Evolutionary conservation across 1,140 invertebrate genomes (phyloP), one percentile per base, ranked within the genome.

Genomic region (Onthophagus taurus): DNA sequence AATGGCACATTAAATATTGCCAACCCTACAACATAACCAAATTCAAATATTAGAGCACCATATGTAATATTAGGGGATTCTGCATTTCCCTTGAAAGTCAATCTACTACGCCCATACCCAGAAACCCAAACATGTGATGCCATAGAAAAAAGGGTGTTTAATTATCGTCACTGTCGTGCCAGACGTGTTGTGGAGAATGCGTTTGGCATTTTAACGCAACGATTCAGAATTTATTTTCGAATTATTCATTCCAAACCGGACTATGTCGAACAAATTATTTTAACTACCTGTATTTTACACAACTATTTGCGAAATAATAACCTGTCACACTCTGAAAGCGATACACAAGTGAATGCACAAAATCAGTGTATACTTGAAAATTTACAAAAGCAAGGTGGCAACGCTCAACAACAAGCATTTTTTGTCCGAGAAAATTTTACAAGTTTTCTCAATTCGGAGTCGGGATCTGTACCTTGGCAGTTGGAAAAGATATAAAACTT

Each of bases 1-100:
- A 34, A 34, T 34, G 31, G 31, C 13, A 34, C 31, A 7, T 16
- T 34, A n/a, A 34, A 34, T 34, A 16, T 34, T n/a, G 6, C 31
- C 14, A 34, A 9, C 13, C 9, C 9, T 13, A 9, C 9, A 34
- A 34, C 8, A n/a, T 14, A 7, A 14, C 31, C 24, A 8, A 29
- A 29, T 29, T 29, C 24, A 8, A n/a, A 29, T 8, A 29, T 29
- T 29, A 8, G 7, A 8, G 24, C 24, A 29, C 24, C 24, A n/a
- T 29, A 29, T 29, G 7, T 29, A 7, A n/a, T 8, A 29, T 34
- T 34, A 26, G 24, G 24, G 24, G 24, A 26, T 26, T 26, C 24
- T 26, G 24, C 24, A 26, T 26, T 26, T 26, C 24, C 24, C 24
- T 26, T 26, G 24, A 26, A 26, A n/a, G 24, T 26, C n/a, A 26